Percentiles rank a stretch among this genome's conserved stretches.
These are phyloP conservation scores for Myzus persicae DNA, from an alignment of 1,140 invertebrate genomes.

Conservation along the genomic window DNA sequence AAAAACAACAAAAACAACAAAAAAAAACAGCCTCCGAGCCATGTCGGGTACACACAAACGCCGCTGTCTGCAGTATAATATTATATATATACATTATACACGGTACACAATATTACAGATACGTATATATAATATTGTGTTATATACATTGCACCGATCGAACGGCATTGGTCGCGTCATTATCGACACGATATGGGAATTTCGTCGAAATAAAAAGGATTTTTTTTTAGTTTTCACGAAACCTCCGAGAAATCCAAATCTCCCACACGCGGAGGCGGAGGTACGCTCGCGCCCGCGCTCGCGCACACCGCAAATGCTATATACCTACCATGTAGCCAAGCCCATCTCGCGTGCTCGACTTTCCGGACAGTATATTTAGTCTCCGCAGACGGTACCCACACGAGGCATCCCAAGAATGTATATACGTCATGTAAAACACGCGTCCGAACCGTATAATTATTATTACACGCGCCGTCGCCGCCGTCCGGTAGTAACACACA, in stretches of 20 bases:
- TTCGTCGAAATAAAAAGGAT: background rate
- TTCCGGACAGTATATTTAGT: background rate
- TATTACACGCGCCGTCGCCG: constrained; percentile 46
- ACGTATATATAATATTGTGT: background rate
- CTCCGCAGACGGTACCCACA: background rate
- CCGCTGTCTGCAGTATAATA: background rate
- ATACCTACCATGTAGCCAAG: background rate
- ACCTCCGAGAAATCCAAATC: constrained; percentile 33
- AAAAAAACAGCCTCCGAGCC: constrained; percentile 22
- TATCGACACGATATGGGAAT: constrained; percentile 52
- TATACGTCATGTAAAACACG: constrained; percentile 32
- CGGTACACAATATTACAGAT: background rate
- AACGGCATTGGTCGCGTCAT: constrained; percentile 2
- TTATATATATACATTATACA: background rate
- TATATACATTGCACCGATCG: background rate
- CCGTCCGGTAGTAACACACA: constrained; percentile 22
- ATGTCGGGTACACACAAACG: background rate
- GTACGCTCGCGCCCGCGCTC: background rate
- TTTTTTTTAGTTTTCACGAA: background rate
- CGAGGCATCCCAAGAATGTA: constrained; percentile 40
- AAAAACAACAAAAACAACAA: background rate
- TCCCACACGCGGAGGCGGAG: constrained; percentile 29
- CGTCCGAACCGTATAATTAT: constrained; percentile 42
- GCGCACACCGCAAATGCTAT: background rate
- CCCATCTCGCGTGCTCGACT: constrained; percentile 25